Conservation (phyloP, 2,888 invertebrate species). For the Vannuccia rotundouncinata region DNA sequence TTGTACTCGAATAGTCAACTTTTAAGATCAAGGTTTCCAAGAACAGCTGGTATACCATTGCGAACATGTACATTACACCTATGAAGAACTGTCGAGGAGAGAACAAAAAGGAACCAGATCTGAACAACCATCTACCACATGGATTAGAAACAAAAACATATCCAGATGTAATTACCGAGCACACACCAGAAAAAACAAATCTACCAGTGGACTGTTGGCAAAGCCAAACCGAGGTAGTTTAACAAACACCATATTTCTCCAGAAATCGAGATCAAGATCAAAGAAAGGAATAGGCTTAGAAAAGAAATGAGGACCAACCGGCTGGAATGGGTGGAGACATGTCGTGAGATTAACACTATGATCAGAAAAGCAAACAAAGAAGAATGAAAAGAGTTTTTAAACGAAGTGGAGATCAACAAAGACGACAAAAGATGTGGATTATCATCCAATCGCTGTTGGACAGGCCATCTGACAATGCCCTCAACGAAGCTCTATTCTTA, state of each 20-base stretch:
- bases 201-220: background rate
- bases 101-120: background rate
- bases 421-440: background rate
- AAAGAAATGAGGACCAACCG: background rate
- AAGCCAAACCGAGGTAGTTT: background rate
- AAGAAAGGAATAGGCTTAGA: background rate
- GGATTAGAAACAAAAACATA: no score
- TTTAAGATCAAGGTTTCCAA: background rate
- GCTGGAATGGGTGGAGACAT: background rate
- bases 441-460: background rate
- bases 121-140: background rate
- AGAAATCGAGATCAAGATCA: background rate
- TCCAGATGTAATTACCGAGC: no score
- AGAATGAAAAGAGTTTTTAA: conserved; percentile 1
- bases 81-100: background rate
- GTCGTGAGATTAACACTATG: background rate
- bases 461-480: background rate
- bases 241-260: background rate
- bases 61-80: background rate
- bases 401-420: background rate
- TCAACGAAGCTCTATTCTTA: background rate
- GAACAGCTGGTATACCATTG: background rate
- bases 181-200: conserved; percentile 3
- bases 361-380: background rate
- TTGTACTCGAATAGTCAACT: background rate